Evolutionary conservation across 2,888 invertebrate genomes (phyloP).

Genomic region (Caenorhabditis sp.): DNA sequence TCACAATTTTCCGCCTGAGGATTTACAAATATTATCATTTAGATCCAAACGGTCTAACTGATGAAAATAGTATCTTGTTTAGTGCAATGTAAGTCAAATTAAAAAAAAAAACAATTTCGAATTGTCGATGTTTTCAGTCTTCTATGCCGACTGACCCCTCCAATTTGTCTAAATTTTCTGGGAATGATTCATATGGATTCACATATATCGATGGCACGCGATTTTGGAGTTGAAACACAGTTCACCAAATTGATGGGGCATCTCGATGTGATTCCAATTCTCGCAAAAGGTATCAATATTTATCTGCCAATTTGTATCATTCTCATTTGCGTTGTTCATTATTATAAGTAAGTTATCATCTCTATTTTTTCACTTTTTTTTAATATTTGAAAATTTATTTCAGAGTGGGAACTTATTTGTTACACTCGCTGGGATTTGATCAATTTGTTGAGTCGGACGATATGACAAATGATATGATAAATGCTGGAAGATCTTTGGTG

Average conservation of each 20-base stretch:
- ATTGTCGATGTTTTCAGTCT: conserved; percentile 50
- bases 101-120: conserved; percentile 2
- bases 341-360: conserved; percentile 50
- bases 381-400: conserved; percentile 76
- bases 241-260: conserved; percentile 99
- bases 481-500: conserved; percentile 52
- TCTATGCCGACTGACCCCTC: conserved; percentile 89
- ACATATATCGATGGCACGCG: conserved; percentile 65
- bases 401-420: conserved; percentile 86
- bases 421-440: conserved; percentile 91
- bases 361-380: too few species aligned
- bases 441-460: conserved; percentile 88
- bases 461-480: conserved; percentile 77
- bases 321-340: conserved; percentile 87
- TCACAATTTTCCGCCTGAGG: conserved; percentile 93
- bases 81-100: conserved; percentile 83
- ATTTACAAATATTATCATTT: conserved; percentile 95
- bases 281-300: conserved; percentile 96
- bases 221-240: conserved; percentile 79
- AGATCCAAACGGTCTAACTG: conserved; percentile 96
- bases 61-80: conserved; percentile 97
- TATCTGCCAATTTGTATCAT: conserved; percentile 98
- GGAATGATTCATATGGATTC: conserved; percentile 98
- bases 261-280: conserved; percentile 95
- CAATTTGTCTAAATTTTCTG: conserved; percentile 96